A percentile compares a stretch with the other conserved stretches of the same genome.
phyloP scores from a whole-genome alignment of 2,797 vertebrate species.

The Petrocephalus sullivani region DNA sequence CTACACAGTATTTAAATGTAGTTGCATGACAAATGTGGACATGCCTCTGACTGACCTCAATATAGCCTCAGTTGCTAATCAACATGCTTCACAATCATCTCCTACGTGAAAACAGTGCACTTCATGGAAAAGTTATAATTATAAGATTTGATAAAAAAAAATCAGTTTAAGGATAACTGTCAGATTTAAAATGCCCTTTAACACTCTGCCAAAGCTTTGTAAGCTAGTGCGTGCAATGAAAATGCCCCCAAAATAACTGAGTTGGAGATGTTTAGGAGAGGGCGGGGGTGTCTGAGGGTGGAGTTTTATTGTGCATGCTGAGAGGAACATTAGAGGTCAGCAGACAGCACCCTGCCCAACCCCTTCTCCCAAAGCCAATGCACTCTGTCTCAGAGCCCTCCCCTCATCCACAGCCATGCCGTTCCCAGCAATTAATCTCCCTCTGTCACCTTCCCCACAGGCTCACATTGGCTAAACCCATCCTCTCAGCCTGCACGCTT shows the following conservation, averaged over 20 bases:
- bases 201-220: background rate
- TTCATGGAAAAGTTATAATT: slow-evolving; percentile 8
- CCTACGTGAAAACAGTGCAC: background rate
- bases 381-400: background rate
- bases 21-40: background rate
- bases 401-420: background rate
- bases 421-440: background rate
- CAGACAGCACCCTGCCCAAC: background rate
- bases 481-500: background rate
- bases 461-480: background rate
- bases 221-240: background rate
- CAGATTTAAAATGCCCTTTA: slow-evolving; percentile 5
- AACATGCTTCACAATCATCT: slow-evolving; percentile 1
- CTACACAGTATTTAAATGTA: background rate
- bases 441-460: background rate
- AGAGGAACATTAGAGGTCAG: background rate
- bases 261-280: background rate
- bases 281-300: background rate
- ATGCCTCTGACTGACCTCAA: background rate
- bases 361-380: background rate
- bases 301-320: slow-evolving; percentile 5
- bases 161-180: background rate
- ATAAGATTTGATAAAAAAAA: background rate
- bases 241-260: background rate
- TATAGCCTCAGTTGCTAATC: slow-evolving; percentile 9